These are phyloP conservation scores for Carposina sasakii DNA, from an alignment of 1,140 invertebrate species.

Conservation along the genomic window DNA sequence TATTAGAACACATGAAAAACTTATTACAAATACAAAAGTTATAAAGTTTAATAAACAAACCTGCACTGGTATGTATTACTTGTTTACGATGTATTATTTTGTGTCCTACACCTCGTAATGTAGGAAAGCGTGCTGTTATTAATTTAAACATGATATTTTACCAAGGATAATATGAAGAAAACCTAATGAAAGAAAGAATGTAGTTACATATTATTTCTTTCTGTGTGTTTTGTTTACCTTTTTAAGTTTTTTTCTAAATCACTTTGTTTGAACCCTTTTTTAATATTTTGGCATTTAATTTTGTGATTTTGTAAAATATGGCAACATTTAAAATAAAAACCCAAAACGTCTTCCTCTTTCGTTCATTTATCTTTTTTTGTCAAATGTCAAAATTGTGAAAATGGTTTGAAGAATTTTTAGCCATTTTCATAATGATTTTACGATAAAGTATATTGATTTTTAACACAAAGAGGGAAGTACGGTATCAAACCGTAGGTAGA, in stretches of 20 bases:
- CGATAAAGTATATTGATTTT: slow-evolving; percentile 54
- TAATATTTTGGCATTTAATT: too few species aligned
- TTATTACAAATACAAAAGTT: slow-evolving; percentile 7
- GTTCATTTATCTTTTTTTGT: too few species aligned
- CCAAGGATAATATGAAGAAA: too few species aligned
- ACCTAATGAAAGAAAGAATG: too few species aligned
- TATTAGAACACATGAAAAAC: slow-evolving; percentile 13
- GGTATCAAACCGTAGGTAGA: slow-evolving; percentile 11
- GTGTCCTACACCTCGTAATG: slow-evolving; percentile 10
- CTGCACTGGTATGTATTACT: slow-evolving; percentile 38
- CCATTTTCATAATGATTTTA: slow-evolving; percentile 46
- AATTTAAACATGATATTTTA: slow-evolving; percentile 30
- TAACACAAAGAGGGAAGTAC: slow-evolving; percentile 29
- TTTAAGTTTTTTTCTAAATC: too few species aligned
- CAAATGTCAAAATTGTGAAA: slow-evolving; percentile 42
- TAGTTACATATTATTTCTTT: too few species aligned
- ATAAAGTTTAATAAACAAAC: slow-evolving; percentile 24
- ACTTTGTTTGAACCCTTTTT: too few species aligned
- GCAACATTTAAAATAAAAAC: slow-evolving; percentile 27
- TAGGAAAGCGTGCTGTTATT: slow-evolving; percentile 13
- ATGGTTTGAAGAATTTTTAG: slow-evolving; percentile 50
- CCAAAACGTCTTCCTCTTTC: too few species aligned
- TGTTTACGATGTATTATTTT: slow-evolving; percentile 13
- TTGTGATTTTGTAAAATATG: too few species aligned
- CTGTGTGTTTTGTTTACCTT: too few species aligned